Conservation (phyloP, 2,888 invertebrate genomes). For the Limnephilus lunatus region DNA sequence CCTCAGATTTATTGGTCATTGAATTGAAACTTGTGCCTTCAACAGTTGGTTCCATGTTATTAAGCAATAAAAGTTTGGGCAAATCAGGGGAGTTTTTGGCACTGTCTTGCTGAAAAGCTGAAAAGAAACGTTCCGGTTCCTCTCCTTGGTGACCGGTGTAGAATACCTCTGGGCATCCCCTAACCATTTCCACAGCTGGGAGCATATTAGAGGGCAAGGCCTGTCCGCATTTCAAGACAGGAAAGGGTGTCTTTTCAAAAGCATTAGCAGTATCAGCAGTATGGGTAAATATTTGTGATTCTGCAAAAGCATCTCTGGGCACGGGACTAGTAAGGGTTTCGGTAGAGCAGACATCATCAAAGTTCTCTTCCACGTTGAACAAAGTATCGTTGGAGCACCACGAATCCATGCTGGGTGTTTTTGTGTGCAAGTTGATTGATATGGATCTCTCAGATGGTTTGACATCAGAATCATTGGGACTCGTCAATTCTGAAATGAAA, state of each 20-base stretch:
- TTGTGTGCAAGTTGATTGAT: constrained; percentile 68
- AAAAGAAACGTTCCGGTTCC: constrained; percentile 20
- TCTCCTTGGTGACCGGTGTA: constrained; percentile 32
- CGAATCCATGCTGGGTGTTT: constrained; percentile 80
- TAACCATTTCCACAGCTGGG: constrained; percentile 60
- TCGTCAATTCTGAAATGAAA: constrained; percentile 75
- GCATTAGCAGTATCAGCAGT: not conserved
- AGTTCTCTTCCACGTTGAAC: constrained; percentile 80
- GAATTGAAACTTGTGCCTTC: constrained; percentile 35
- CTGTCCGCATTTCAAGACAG: constrained; percentile 11
- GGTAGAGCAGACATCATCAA: constrained; percentile 70
- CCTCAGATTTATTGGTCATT: constrained; percentile 49
- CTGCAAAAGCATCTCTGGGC: constrained; percentile 25
- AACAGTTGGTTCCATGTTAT: constrained; percentile 71
- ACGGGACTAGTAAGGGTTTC: constrained; percentile 48
- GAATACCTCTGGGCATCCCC: constrained; percentile 51
- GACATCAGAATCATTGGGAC: constrained; percentile 73
- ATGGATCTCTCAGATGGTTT: constrained; percentile 61
- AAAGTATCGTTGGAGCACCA: constrained; percentile 82
- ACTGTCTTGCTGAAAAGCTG: constrained; percentile 32
- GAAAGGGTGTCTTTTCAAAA: constrained; percentile 30
- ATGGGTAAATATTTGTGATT: not conserved
- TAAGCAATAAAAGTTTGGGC: constrained; percentile 69
- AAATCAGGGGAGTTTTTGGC: constrained; percentile 64
- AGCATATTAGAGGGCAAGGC: not conserved